Base-by-base conservation (phyloP, 2,797 vertebrate genomes). In the Argentina silus region DNA sequence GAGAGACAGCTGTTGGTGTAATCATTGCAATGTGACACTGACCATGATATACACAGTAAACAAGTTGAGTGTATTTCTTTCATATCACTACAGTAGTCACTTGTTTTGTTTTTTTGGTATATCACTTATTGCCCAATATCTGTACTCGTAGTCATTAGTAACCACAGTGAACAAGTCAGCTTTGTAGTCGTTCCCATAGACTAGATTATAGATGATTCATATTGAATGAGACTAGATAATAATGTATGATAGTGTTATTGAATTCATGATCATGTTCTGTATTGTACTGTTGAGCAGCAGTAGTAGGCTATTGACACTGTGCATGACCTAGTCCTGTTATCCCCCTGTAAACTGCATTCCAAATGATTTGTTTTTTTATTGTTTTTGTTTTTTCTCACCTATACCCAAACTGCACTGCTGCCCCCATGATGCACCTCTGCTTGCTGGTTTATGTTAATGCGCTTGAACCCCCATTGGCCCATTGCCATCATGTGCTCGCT, bases 311-410 rank as follows among this genome's bases (percentile, higher is more conserved):
- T 94, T 91, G 91, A 95, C 93, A 96, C 93, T 96, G 95, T 96
- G 96, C 96, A 97, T 98, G 96, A 94, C 83, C 94, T 96, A 97
- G 96, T 96, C 96, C 95, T 97, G 96, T 97, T 97, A 95, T 95
- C 94, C 94, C 91, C 95, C 96, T 96, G 96, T 97, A 96, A 96
- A 97, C 95, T 96, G 96, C 97, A 97, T 97, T 96, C 96, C 95
- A 96, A 36, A 97, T 98, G 96, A 98, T 97, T 98, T 97, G 96
- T 98, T 98, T 97, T 92, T 93, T 98, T 96, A 96, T 96, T 96
- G 96, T 96, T 97, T 97, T 97, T 92, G 95, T 91, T 93, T 93
- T 95, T 93, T 93, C 97, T 98, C 97, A 97, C 96, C 96, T 93
- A 90, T 95, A 94, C 95, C 96, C 96, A 95, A 95, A 95, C 96